Base-by-base conservation (phyloP, 1,140 invertebrate species). In the Zaprionus gabonicus region DNA sequence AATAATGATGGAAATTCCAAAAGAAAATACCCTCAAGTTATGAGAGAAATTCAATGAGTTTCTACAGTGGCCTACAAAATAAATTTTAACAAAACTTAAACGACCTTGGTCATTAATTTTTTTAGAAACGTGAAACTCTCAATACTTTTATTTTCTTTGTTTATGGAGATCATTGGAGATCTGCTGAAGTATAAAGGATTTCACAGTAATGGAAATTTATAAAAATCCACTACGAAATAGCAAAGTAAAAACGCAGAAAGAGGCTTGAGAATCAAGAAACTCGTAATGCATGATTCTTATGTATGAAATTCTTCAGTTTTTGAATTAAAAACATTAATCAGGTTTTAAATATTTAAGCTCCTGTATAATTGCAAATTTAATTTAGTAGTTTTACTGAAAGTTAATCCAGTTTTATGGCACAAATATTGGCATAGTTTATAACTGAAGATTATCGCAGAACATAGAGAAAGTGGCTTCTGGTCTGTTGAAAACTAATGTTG, bases 181-280 rank as follows among this genome's bases (percentile, higher is more conserved):
- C n/a, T 23, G 20, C 20, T 20, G 20, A 20, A 20, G 7, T 10
- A 12, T 20, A 20, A 17, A 49, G 3, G 23, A 41, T 4, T 15
- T 41, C 12, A 15, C 0, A n/a, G 2, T 44, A 44, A 44, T 17
- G 41, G 3, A 17, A 44, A n/a, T 44, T 17, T 13, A 44, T n/a
- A n/a, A 46, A 17, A 17, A 17, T 46, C n/a, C 17, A 46, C 15
- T 4, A 2, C 13, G 7, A 7, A 31, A 31, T 31, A 31, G 58
- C 60, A 72, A 60, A 53, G 36, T 36, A 70, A 60, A 70, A 75
- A 62, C 66, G 80, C 78, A 80, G 69, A 79, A 44, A 79, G 66
- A 63, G 70, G 62, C 20, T 36, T 27, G 13, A 41, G 23, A 23
- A 2, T 23, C 23, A 2, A 23, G 23, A 23, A 2, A 2, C 23